Conservation (phyloP, 2,797 vertebrate genomes). For the Cynopterus sphinx region DNA sequence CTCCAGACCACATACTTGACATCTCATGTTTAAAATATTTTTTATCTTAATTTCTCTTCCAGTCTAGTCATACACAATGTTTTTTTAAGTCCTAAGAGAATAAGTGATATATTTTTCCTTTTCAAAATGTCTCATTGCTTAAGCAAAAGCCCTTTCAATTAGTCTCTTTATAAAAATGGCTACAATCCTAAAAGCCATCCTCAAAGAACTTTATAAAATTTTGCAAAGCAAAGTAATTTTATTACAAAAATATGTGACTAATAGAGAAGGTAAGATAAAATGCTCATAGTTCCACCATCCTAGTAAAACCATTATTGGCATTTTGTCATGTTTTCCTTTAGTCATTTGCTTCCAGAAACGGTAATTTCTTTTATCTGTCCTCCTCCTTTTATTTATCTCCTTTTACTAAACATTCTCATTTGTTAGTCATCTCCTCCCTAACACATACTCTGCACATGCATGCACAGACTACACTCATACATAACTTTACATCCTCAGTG, state of each 20-base stretch:
- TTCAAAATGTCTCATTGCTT: neutral
- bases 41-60: neutral
- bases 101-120: neutral
- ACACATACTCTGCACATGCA: neutral
- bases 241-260: neutral
- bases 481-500: neutral
- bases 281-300: neutral
- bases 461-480: neutral
- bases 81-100: neutral
- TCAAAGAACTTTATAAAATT: neutral
- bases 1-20: neutral
- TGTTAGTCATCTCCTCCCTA: neutral
- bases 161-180: neutral
- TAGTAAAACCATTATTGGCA: neutral
- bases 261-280: neutral
- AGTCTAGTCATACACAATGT: neutral
- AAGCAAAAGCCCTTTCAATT: neutral
- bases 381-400: neutral
- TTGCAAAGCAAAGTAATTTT: neutral
- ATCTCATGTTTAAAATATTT: neutral
- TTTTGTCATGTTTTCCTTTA: neutral
- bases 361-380: neutral
- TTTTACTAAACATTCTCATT: neutral
- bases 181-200: neutral
- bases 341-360: neutral